A percentile compares a stretch with the other conserved stretches of the same genome.
Evolutionary conservation across 1,140 invertebrate genomes (phyloP).

Genomic region (Heliothis subflexa): DNA sequence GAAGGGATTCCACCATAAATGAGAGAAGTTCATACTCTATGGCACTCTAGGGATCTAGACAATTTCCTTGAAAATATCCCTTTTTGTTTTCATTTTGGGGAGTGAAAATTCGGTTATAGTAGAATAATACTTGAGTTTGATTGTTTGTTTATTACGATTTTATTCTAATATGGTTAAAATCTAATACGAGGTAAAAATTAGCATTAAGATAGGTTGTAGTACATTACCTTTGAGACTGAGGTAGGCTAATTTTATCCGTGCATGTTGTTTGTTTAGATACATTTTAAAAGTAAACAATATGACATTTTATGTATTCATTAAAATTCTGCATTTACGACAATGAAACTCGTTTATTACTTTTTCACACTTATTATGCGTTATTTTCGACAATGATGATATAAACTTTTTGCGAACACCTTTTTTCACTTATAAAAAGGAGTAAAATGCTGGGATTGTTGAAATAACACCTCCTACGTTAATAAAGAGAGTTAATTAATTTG

Average conservation of each 20-base stretch:
- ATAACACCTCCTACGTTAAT: constrained; percentile 2
- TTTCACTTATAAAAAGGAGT: neutral
- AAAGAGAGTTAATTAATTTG: neutral
- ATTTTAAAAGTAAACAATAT: too few species aligned
- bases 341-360: neutral
- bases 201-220: too few species aligned
- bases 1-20: constrained; percentile 29
- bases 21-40: constrained; percentile 28
- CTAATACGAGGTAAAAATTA: too few species aligned
- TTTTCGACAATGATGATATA: neutral
- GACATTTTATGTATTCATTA: too few species aligned
- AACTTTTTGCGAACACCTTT: constrained; percentile 10
- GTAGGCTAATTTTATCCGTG: too few species aligned
- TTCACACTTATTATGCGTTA: neutral
- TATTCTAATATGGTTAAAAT: too few species aligned
- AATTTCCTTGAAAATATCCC: neutral
- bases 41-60: constrained; percentile 16
- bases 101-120: too few species aligned
- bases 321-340: neutral
- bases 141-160: too few species aligned
- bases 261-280: too few species aligned
- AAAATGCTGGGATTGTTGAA: neutral
- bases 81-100: too few species aligned
- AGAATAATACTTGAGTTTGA: too few species aligned
- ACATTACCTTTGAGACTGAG: too few species aligned